Percentiles rank a stretch among this genome's conserved stretches.
These are phyloP conservation scores for Perca fluviatilis DNA, from an alignment of 2,113 vertebrate species.

Conservation along the genomic window DNA sequence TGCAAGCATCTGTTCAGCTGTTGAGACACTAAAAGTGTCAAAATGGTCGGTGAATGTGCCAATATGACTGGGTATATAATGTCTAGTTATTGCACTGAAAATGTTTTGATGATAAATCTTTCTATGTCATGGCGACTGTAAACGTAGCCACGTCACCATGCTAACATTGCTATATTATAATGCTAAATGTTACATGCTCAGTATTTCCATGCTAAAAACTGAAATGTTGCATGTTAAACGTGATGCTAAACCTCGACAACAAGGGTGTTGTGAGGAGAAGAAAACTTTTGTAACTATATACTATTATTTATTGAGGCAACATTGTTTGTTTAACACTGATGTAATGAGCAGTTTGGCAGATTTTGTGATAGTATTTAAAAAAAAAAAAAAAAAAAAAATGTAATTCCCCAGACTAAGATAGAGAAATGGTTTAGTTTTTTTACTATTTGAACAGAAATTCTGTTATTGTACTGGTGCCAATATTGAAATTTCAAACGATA, in stretches of 20 bases:
- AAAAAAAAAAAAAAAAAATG: too few relatives aligned
- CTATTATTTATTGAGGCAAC: not conserved
- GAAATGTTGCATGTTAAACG: not conserved
- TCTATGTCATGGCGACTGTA: not conserved
- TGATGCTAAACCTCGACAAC: not conserved
- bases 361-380: not conserved
- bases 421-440: too few relatives aligned
- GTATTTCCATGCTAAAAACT: not conserved
- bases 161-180: too few relatives aligned
- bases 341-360: too few relatives aligned
- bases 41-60: not conserved
- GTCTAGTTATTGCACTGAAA: not conserved
- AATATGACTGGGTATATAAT: not conserved
- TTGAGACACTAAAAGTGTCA: not conserved
- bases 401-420: too few relatives aligned
- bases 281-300: not conserved
- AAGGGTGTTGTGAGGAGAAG: not conserved
- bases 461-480: not conserved
- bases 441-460: too few relatives aligned
- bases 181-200: not conserved
- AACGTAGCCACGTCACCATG: not conserved
- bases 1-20: not conserved
- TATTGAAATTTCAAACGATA: not conserved
- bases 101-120: not conserved
- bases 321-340: not conserved